Evolutionary conservation across 2,888 invertebrate genomes (phyloP).

Genomic region (Creontiades dilutus): DNA sequence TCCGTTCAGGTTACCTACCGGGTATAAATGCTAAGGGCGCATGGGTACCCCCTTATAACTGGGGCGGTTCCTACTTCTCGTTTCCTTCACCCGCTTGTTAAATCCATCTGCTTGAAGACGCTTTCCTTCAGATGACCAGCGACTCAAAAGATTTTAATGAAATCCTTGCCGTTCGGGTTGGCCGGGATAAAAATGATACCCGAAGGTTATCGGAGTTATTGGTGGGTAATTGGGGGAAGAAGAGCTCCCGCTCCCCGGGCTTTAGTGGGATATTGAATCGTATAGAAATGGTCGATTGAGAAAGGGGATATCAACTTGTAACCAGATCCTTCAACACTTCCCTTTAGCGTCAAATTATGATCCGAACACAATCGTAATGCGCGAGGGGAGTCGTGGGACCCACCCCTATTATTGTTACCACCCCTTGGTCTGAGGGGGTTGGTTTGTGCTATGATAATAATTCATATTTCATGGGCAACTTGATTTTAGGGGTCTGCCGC

Average conservation of each 20-base stretch:
- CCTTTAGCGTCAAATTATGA: slow-evolving; percentile 68
- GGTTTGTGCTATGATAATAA: slow-evolving; percentile 71
- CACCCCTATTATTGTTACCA: slow-evolving; percentile 61
- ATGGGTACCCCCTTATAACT: neutral
- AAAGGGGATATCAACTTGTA: slow-evolving; percentile 63
- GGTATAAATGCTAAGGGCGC: neutral
- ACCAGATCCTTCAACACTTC: slow-evolving; percentile 71
- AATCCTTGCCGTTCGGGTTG: slow-evolving; percentile 35
- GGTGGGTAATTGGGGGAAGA: slow-evolving; percentile 64
- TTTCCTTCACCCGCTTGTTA: slow-evolving; percentile 49
- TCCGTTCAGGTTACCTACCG: neutral
- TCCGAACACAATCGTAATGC: slow-evolving; percentile 65
- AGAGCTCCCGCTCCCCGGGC: neutral
- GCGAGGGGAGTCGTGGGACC: slow-evolving; percentile 17
- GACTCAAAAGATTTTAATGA: slow-evolving; percentile 70
- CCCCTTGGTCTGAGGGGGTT: slow-evolving; percentile 21
- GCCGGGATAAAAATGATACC: slow-evolving; percentile 29
- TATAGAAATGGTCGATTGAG: slow-evolving; percentile 49
- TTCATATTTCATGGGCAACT: slow-evolving; percentile 72
- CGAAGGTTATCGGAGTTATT: slow-evolving; percentile 45
- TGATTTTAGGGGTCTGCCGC: slow-evolving; percentile 64
- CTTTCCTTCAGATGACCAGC: slow-evolving; percentile 65
- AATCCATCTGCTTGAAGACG: slow-evolving; percentile 69
- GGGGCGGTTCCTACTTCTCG: slow-evolving; percentile 23
- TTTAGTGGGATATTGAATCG: slow-evolving; percentile 48